Evolutionary conservation across 2,113 vertebrate species (phyloP).

Genomic region (Bagarius yarrelli): DNA sequence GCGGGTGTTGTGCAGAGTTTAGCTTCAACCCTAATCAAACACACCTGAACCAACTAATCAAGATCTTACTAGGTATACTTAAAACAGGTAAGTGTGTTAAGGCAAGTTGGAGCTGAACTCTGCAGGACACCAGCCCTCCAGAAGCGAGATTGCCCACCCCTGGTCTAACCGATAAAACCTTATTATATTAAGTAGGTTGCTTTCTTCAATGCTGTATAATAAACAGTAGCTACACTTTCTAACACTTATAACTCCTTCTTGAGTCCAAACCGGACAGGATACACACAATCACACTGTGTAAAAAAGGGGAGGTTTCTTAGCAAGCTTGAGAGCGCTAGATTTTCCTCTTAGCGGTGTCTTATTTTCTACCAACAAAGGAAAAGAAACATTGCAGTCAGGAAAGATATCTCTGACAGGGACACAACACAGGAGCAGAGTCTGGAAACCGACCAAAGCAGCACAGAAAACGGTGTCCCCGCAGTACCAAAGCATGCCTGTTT

Average conservation of each 20-base stretch:
- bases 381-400: constrained; percentile 16
- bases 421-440: constrained; percentile 28
- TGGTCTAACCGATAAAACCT: too few relatives aligned
- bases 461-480: background rate
- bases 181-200: too few relatives aligned
- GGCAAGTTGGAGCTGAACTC: too few relatives aligned
- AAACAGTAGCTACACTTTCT: constrained; percentile 30
- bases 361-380: constrained; percentile 39
- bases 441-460: constrained; percentile 13
- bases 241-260: constrained; percentile 23
- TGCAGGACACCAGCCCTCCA: too few relatives aligned
- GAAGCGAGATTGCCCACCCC: too few relatives aligned
- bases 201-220: too few relatives aligned
- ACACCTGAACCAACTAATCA: too few relatives aligned
- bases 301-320: constrained; percentile 46
- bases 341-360: constrained; percentile 26
- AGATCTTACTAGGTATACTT: too few relatives aligned
- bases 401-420: constrained; percentile 30
- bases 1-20: too few relatives aligned
- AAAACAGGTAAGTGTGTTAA: too few relatives aligned
- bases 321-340: constrained; percentile 25
- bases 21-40: too few relatives aligned
- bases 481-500: constrained; percentile 8
- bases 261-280: background rate
- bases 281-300: constrained; percentile 16